Evolutionary conservation across 2,797 vertebrate genomes (phyloP), one percentile per base, ranked within the genome.

Genomic region (Sebastes melanostomus): DNA sequence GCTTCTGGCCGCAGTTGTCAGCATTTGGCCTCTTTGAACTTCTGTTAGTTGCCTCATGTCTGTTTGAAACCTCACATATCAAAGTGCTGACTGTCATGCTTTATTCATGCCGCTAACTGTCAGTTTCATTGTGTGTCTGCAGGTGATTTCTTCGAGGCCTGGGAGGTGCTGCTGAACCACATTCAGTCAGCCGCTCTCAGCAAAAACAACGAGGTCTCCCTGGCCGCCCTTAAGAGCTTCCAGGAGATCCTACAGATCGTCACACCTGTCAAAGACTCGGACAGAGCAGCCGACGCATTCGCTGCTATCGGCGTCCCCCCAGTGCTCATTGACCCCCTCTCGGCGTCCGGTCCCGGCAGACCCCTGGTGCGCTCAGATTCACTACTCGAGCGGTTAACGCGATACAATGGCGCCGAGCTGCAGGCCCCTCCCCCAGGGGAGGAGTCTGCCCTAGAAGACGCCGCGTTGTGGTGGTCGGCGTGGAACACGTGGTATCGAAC

Each of bases 171-270:
- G 87, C 95, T 99, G 89, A 98, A 98, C 94, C 98, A 99, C 90
- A 99, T 99, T 85, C 98, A 99, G 60, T 99, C 98, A 10, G 98
- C 98, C 20, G 98, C 98, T 32, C 97, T 99, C 80, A 99, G 98
- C 95, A 99, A 98, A 95, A 99, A 99, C 93, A 99, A 97, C 32
- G 98, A 99, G 94, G 98, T 99, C 78, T 99, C 98, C 74, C 91
- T 99, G 84, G 98, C 98, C n/a, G 98, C 98, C 25, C 94, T 99
- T 69, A 99, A 99, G 94, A 99, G 98, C 93, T 99, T 99, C 84
- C 98, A 99, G 89, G 98, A 99, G 94, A 99, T 99, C 88, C 95
- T 99, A 8, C 98, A 99, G 88, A 98, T 99, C 4, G 98, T 98
- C 27, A 98, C 97, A 1, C 98, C 98, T 0, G 94, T 92, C 34